Evolutionary conservation across 2,797 vertebrate genomes (phyloP).

Genomic region (Ptychobarbus kaznakovi): DNA sequence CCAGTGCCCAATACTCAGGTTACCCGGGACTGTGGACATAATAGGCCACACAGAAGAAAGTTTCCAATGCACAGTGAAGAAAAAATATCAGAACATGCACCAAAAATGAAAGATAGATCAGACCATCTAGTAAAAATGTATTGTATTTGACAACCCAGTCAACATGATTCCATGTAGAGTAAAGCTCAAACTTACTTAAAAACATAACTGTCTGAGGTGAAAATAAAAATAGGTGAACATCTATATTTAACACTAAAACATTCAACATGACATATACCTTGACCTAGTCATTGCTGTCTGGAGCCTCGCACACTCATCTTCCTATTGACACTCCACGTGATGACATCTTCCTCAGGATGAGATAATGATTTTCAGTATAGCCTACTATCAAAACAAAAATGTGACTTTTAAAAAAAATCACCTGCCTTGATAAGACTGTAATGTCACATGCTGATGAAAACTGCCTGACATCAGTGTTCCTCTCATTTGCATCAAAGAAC

Average conservation of each 20-base stretch:
- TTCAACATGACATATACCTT: slow-evolving; percentile 2
- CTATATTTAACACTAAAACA: not conserved
- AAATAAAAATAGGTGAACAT: not conserved
- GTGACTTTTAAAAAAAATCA: not conserved
- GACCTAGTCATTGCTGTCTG: not conserved
- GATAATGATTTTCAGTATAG: not conserved
- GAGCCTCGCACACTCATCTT: not conserved
- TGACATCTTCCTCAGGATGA: not conserved
- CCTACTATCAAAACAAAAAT: not conserved
- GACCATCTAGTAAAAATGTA: not conserved
- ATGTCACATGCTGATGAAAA: not conserved
- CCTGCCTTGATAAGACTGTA: not conserved
- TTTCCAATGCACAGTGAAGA: not conserved
- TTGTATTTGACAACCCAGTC: too few species aligned
- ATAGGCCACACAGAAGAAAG: not conserved
- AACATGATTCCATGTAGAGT: too few species aligned
- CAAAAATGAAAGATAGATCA: too few species aligned
- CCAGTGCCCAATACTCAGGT: not conserved
- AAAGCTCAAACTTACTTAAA: too few species aligned
- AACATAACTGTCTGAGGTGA: too few species aligned
- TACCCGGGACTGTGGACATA: not conserved
- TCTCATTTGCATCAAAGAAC: not conserved
- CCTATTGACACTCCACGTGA: not conserved
- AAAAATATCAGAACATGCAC: not conserved
- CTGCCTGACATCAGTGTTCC: not conserved